Percentiles rank a stretch among this genome's conserved stretches.
Evolutionary conservation across 2,797 vertebrate species (phyloP).

Genomic region (Hylomyscus alleni): DNA sequence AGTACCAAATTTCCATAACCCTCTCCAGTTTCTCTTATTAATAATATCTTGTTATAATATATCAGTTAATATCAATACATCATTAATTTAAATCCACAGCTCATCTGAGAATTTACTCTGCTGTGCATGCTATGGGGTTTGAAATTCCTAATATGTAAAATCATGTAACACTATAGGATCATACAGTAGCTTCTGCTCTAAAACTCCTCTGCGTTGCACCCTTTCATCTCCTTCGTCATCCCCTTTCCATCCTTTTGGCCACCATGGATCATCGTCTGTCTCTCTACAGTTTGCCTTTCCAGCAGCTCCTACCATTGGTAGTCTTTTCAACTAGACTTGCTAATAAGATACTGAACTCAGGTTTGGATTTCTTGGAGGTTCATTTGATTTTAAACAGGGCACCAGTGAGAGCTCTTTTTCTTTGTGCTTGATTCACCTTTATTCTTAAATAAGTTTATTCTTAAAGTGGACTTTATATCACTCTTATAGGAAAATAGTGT

Average conservation of each 20-base stretch:
- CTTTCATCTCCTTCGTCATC: background rate
- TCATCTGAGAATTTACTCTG: background rate
- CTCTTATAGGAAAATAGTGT: slow-evolving; percentile 25
- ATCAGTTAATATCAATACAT: background rate
- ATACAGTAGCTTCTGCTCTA: background rate
- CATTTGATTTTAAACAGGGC: slow-evolving; percentile 60
- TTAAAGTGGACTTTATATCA: slow-evolving; percentile 54
- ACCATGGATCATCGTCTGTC: background rate
- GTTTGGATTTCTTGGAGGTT: slow-evolving; percentile 31
- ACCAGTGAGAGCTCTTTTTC: slow-evolving; percentile 2
- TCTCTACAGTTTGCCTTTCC: slow-evolving; percentile 13
- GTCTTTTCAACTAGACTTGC: slow-evolving; percentile 22
- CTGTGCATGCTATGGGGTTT: background rate
- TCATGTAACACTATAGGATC: background rate
- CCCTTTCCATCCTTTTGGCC: background rate
- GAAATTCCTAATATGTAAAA: background rate
- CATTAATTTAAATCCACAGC: background rate
- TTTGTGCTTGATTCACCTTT: slow-evolving; percentile 4
- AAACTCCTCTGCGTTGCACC: background rate
- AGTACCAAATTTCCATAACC: background rate
- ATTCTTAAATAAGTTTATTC: slow-evolving; percentile 65
- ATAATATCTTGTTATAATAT: background rate
- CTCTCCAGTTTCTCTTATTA: background rate
- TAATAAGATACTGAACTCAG: slow-evolving; percentile 51
- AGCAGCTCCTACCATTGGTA: background rate